phyloP scores from a whole-genome alignment of 2,797 vertebrate species.

The Channallabes apus region DNA sequence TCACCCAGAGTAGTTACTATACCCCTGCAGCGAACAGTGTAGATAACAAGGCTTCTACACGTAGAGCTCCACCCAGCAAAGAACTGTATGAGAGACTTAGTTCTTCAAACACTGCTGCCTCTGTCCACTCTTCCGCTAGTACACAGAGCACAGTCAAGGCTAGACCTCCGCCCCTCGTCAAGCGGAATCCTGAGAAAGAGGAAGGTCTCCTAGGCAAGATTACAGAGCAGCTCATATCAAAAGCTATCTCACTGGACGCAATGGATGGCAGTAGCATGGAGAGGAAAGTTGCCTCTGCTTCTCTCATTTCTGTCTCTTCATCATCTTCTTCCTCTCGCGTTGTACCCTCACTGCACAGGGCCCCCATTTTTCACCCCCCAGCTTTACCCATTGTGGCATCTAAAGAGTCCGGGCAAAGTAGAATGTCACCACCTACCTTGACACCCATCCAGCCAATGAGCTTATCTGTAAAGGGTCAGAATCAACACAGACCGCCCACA shows the following conservation, averaged over 20 bases:
- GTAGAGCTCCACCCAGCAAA: constrained; percentile 81
- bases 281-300: constrained; percentile 68
- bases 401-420: constrained; percentile 86
- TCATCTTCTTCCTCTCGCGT: constrained; percentile 80
- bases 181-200: constrained; percentile 85
- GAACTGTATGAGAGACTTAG: constrained; percentile 83
- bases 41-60: constrained; percentile 89
- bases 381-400: constrained; percentile 86
- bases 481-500: constrained; percentile 94
- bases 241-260: constrained; percentile 64
- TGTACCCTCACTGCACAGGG: constrained; percentile 93
- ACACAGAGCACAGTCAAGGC: constrained; percentile 72
- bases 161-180: constrained; percentile 93
- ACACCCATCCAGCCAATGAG: constrained; percentile 93
- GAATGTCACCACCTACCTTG: constrained; percentile 91
- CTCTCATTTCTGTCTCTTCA: constrained; percentile 79
- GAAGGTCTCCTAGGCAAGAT: constrained; percentile 84
- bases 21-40: constrained; percentile 93
- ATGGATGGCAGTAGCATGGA: constrained; percentile 33
- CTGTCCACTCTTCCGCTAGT: constrained; percentile 71
- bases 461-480: constrained; percentile 82
- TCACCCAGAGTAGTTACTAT: constrained; percentile 92
- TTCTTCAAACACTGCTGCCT: constrained; percentile 49
- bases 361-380: constrained; percentile 94
- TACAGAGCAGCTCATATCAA: constrained; percentile 86